These are phyloP conservation scores for Cyanoramphus novaezelandiae DNA, from an alignment of 2,113 vertebrate species.

Conservation along the genomic window DNA sequence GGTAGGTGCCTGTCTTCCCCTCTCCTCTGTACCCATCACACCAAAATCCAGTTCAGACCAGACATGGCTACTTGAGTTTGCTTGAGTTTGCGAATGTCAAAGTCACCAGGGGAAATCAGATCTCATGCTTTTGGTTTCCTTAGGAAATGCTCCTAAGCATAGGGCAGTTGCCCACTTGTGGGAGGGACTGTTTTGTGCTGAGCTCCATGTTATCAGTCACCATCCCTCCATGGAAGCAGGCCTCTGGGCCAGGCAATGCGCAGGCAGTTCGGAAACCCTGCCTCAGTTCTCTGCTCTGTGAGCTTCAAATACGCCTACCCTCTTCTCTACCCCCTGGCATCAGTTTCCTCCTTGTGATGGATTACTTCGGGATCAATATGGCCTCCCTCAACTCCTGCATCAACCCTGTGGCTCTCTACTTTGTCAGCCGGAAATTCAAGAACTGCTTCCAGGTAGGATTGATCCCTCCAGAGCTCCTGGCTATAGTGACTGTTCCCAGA, in stretches of 20 bases:
- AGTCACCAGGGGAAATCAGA: not conserved
- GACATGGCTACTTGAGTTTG: not conserved
- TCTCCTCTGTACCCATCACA: not conserved
- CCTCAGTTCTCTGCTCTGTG: not conserved
- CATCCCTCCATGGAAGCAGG: accelerated
- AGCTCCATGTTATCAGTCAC: not conserved
- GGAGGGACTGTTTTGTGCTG: not conserved
- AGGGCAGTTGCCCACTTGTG: not conserved
- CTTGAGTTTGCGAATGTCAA: not conserved
- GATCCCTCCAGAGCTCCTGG: not conserved
- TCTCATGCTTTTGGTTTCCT: not conserved
- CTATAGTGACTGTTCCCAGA: accelerated
- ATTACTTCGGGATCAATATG: constrained; percentile 95
- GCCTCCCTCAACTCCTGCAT: constrained; percentile 93
- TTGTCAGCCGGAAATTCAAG: constrained; percentile 92
- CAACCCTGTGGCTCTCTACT: constrained; percentile 91
- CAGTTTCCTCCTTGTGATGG: constrained; percentile 90
- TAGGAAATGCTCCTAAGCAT: not conserved
- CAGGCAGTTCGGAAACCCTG: not conserved
- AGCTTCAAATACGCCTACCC: not conserved
- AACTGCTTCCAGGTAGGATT: constrained; percentile 88
- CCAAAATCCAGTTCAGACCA: not conserved
- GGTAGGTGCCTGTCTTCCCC: not conserved
- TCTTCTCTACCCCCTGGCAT: not conserved
- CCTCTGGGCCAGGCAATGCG: not conserved